A percentile compares a stretch with the other conserved stretches of the same genome.
Evolutionary conservation across 2,113 vertebrate species (phyloP).

Genomic region (Etia nguti): DNA sequence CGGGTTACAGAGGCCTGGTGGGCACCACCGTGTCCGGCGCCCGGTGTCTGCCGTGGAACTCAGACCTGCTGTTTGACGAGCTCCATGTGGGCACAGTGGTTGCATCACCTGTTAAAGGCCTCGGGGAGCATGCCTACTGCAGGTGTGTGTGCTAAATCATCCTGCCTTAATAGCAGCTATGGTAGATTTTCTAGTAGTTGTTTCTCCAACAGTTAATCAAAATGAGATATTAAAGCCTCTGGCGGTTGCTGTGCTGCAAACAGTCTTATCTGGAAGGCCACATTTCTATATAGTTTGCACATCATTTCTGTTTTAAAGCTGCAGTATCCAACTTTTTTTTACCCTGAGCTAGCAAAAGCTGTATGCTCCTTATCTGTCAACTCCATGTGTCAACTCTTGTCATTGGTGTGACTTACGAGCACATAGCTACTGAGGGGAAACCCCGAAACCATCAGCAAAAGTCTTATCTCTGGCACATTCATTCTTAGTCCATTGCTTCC

Average conservation of each 20-base stretch:
- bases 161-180: neutral
- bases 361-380: neutral
- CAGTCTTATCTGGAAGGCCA: neutral
- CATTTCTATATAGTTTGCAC: neutral
- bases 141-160: constrained; percentile 72
- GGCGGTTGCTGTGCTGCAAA: neutral
- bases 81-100: constrained; percentile 70
- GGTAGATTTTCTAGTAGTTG: neutral
- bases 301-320: neutral
- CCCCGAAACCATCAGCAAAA: neutral
- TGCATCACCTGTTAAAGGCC: constrained; percentile 66
- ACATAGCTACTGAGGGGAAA: neutral
- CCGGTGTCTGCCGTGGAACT: constrained; percentile 85
- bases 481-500: neutral
- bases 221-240: neutral
- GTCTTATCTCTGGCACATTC: neutral
- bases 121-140: constrained; percentile 86
- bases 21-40: constrained; percentile 72
- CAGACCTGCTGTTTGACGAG: constrained; percentile 81
- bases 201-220: neutral
- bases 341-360: neutral
- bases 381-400: neutral
- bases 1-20: constrained; percentile 76
- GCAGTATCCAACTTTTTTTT: neutral
- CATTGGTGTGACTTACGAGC: neutral